Conservation (phyloP, 2,113 vertebrate genomes). For the Camelus bactrianus region DNA sequence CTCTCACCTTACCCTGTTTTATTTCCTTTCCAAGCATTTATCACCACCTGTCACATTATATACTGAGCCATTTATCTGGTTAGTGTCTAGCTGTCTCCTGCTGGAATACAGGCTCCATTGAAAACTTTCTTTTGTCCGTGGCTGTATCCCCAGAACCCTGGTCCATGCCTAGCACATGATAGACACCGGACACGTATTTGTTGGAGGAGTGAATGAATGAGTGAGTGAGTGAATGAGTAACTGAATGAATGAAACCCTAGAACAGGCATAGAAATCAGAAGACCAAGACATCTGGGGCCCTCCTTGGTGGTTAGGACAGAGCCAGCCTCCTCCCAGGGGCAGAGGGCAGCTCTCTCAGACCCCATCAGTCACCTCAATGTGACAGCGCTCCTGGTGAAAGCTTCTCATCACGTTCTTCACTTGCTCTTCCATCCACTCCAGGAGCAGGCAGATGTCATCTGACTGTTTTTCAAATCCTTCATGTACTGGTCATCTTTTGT, state of each 20-base stretch:
- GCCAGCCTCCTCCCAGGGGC: not conserved
- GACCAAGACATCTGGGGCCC: not conserved
- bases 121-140: not conserved
- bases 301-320: not conserved
- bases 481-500: conserved; percentile 89
- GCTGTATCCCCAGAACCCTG: not conserved
- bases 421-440: conserved; percentile 93
- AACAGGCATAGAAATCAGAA: not conserved
- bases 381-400: conserved; percentile 87
- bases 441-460: conserved; percentile 90
- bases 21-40: not conserved
- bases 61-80: not conserved
- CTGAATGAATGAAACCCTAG: not conserved
- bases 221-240: not conserved
- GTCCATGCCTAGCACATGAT: not conserved
- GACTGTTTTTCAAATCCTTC: conserved; percentile 91
- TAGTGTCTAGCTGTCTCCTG: not conserved
- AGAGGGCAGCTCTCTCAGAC: fast-evolving
- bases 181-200: not conserved
- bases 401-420: conserved; percentile 85
- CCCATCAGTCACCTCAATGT: conserved; percentile 87
- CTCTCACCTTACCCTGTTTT: not conserved
- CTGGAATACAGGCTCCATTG: not conserved
- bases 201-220: not conserved
- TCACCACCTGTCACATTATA: not conserved